These are phyloP conservation scores for Eledone cirrhosa DNA, from an alignment of 2,888 invertebrate genomes.

Conservation along the genomic window DNA sequence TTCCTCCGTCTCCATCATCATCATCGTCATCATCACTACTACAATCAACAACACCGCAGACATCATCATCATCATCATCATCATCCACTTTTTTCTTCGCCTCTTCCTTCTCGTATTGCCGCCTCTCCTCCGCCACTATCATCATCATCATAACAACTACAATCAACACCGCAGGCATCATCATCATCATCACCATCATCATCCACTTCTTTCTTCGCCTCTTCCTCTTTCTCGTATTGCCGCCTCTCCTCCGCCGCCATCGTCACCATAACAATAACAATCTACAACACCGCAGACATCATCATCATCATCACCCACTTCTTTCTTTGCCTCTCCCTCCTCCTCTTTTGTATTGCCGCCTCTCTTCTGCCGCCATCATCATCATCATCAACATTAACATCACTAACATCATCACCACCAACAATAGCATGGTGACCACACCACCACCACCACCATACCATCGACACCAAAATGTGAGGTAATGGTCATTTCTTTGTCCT, in stretches of 20 bases:
- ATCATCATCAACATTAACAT: conserved; percentile 24
- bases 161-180: conserved; percentile 12
- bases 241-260: conserved; percentile 33
- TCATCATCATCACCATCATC: no score
- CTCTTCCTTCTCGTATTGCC: not conserved
- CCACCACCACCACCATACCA: no score
- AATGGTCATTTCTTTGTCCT: no score
- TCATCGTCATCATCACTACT: conserved; percentile 15
- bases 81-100: no score
- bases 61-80: no score
- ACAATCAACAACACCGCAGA: no score
- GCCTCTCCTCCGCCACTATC: conserved; percentile 32
- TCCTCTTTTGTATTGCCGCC: not conserved
- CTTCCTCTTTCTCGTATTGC: not conserved
- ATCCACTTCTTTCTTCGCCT: no score
- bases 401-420: no score
- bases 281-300: conserved; percentile 26
- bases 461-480: no score
- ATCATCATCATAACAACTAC: no score
- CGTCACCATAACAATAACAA: conserved; percentile 17
- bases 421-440: not conserved
- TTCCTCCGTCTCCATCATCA: not conserved
- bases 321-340: conserved; percentile 67
- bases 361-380: not conserved
- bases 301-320: no score